Evolutionary conservation across 2,113 vertebrate species (phyloP).

Genomic region (Hyla sarda): DNA sequence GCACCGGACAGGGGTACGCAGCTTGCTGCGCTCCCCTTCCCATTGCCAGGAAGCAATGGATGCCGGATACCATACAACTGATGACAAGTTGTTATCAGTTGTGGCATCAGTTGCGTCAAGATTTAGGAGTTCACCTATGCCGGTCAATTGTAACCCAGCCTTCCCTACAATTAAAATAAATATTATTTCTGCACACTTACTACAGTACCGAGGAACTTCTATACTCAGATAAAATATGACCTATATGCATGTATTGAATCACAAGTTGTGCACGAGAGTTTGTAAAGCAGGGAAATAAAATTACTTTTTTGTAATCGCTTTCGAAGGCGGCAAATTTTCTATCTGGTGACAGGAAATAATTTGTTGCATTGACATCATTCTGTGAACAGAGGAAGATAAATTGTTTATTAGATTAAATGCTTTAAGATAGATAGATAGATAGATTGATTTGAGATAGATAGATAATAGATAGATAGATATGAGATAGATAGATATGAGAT

Average conservation of each 20-base stretch:
- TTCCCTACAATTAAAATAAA: background rate
- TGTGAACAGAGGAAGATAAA: conserved; percentile 68
- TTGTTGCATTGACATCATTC: conserved; percentile 86
- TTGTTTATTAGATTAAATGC: conserved; percentile 46
- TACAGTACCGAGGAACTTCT: background rate
- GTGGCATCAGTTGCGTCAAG: too few species aligned
- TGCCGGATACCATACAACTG: too few species aligned
- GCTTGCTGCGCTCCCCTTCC: too few species aligned
- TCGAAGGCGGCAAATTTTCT: conserved; percentile 84
- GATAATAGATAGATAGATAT: background rate
- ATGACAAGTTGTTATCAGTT: too few species aligned
- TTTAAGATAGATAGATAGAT: background rate
- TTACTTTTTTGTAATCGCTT: conserved; percentile 95
- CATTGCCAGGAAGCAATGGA: too few species aligned
- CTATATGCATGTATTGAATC: too few species aligned
- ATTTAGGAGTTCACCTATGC: too few species aligned
- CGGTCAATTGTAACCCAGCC: too few species aligned
- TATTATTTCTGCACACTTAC: background rate
- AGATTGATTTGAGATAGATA: background rate
- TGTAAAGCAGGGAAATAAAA: conserved; percentile 8
- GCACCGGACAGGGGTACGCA: too few species aligned
- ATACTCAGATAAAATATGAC: background rate
- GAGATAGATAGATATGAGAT: background rate
- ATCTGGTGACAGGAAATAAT: conserved; percentile 86
- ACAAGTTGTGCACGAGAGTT: background rate